Base-by-base conservation (phyloP, 1,140 invertebrate species). In the Drosophila funebris region DNA sequence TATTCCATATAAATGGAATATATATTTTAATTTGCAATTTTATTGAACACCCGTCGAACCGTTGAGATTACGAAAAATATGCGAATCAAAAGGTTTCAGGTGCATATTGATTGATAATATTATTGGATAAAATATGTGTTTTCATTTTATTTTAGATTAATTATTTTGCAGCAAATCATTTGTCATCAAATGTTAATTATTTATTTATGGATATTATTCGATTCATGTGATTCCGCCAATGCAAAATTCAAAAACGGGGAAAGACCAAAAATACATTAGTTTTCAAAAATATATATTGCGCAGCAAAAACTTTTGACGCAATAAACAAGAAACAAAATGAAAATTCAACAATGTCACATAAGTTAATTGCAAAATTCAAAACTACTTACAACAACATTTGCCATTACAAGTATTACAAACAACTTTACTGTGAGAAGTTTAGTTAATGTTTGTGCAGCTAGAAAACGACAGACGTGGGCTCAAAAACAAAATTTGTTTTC, bases 201-300 rank as follows among this genome's bases (percentile, higher is more conserved):
- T 41, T 9, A 14, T 54, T 54, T 48, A 56, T 62, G 14, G 2
- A 7, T 54, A 50, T 75, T 52, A 53, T 50, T 73, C 48, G 39
- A 56, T 62, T 54, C 14, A 36, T 46, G 20, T 43, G 44, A 20
- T 70, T 74, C 57, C 56, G 39, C 54, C 72, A 70, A 63, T 63
- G 44, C 84, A 89, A 88, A 88, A 36, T 36, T 89, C 84, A 89
- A 89, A 89, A 87, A 71, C 58, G 60, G 71, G 53, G 52, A 90
- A 73, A 89, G 85, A 90, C 74, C 85, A 89, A 89, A 90, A 90
- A 73, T 82, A 64, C 1, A 72, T 89, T 89, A 89, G 85, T 90
- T 88, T 88, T 78, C 39, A 89, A 83, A 88, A 76, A 73, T 57
- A 9, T n/a, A 9, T 31, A 27, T 57, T 56, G 56, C 20, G 31